Evolutionary conservation across 2,888 invertebrate species (phyloP), one percentile per base, ranked within the genome.

Genomic region (Cephus rjabovi): DNA sequence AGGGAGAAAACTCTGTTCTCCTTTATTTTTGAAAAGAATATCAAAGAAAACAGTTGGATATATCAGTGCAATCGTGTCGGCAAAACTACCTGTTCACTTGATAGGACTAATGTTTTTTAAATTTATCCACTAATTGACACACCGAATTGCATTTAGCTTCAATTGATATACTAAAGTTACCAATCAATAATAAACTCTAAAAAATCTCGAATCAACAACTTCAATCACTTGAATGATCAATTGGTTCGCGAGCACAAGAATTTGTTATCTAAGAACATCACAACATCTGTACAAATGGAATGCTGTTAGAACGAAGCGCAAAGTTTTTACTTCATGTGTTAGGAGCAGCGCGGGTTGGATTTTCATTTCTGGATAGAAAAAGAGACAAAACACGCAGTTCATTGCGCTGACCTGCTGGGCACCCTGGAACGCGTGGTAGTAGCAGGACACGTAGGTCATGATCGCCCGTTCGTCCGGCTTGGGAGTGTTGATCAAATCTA

Each of bases 371-470:
- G 34, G 15, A 71, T 31, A 71, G 37, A 73, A 81, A 78, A 81
- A 78, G 77, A 75, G 76, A 81, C 74, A 77, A 73, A 81, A 77
- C 85, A 87, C 86, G 85, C 85, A 84, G 81, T 81, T 82, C 83
- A 86, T 88, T 88, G 84, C 90, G 93, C 93, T 92, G 92, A 98
- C 98, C 98, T 98, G 98, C 94, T 98, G 98, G 92, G 98, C 98
- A 94, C 99, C 99, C 95, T 99, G 98, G 97, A 99, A 99, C 93
- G 99, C 99, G 94, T 99, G 99, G 95, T 99, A 99, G 95, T 99
- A 99, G 95, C 99, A 99, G 93, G 99, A 99, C 93, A 99, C 99
- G 94, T 99, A 99, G 91, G 99, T 99, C 99, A 99, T 99, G 93
- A 99, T 98, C 93, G 99, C 99, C 94, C 99, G 97, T 95, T 99